Evolutionary conservation across 2,888 invertebrate species (phyloP).

Genomic region (Luperina nickerlii): DNA sequence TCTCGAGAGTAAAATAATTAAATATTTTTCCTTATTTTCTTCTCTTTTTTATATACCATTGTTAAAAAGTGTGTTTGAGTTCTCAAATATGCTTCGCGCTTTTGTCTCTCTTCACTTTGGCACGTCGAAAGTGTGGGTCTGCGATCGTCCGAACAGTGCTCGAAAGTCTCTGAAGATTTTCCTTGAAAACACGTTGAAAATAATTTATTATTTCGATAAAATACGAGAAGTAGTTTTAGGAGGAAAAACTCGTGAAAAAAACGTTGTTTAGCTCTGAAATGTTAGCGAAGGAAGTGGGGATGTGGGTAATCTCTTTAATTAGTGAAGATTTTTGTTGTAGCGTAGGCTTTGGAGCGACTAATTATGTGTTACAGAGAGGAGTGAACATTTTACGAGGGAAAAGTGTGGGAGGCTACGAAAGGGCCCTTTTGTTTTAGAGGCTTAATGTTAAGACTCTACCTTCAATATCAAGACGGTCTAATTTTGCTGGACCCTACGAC

Average conservation of each 20-base stretch:
- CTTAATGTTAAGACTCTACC: background rate
- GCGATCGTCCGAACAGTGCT: slow-evolving; percentile 26
- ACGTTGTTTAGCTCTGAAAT: background rate
- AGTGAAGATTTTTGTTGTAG: background rate
- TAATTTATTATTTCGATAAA: slow-evolving; percentile 35
- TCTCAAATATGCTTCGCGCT: slow-evolving; percentile 35
- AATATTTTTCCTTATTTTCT: slow-evolving; percentile 45
- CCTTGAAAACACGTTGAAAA: slow-evolving; percentile 10
- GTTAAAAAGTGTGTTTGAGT: slow-evolving; percentile 34
- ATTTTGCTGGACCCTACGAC: background rate
- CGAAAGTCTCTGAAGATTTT: slow-evolving; percentile 25
- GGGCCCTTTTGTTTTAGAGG: background rate
- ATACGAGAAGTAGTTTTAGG: slow-evolving; percentile 1
- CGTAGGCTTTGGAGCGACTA: background rate
- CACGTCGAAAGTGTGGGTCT: slow-evolving; percentile 7
- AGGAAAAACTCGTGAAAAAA: background rate
- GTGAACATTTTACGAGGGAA: background rate
- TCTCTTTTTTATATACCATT: slow-evolving; percentile 33
- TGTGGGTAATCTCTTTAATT: slow-evolving; percentile 21
- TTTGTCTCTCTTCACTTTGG: slow-evolving; percentile 30
- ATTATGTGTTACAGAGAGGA: background rate
- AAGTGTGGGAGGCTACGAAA: background rate
- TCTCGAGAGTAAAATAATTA: slow-evolving; percentile 47
- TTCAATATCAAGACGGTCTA: background rate
- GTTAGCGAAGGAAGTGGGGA: background rate